Percentiles rank a stretch among this genome's conserved stretches.
phyloP scores from a whole-genome alignment of 2,113 vertebrate species.

The Bucco capensis region DNA sequence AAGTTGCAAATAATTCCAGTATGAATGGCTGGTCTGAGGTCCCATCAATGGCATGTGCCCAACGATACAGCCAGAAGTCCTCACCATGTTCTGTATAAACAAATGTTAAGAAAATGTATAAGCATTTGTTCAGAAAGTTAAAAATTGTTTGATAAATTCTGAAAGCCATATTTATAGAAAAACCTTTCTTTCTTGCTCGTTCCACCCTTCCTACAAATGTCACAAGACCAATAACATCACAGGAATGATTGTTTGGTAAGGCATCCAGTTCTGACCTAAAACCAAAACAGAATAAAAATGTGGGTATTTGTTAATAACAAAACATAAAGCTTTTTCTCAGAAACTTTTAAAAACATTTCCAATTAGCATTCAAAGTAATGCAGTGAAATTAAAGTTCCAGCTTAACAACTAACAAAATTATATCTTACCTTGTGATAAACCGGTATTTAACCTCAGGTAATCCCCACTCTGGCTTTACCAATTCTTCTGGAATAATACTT shows the following conservation, averaged over 20 bases:
- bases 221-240: slow-evolving; percentile 88
- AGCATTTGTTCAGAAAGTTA: neutral
- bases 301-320: neutral
- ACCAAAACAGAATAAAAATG: slow-evolving; percentile 6
- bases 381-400: neutral
- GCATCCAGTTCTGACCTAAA: slow-evolving; percentile 81
- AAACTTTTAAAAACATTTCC: neutral
- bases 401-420: neutral
- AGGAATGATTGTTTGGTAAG: slow-evolving; percentile 73
- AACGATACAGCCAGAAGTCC: slow-evolving; percentile 89
- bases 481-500: slow-evolving; percentile 80
- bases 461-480: slow-evolving; percentile 83
- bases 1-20: slow-evolving; percentile 89
- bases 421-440: slow-evolving; percentile 82
- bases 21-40: slow-evolving; percentile 84
- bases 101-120: slow-evolving; percentile 32
- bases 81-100: slow-evolving; percentile 73
- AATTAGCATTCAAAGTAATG: neutral
- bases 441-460: slow-evolving; percentile 83
- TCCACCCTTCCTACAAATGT: slow-evolving; percentile 89
- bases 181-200: slow-evolving; percentile 79
- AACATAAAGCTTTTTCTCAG: neutral
- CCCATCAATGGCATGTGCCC: slow-evolving; percentile 86
- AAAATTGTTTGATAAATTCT: neutral
- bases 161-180: slow-evolving; percentile 18